Base-by-base conservation (phyloP, 2,113 vertebrate genomes). In the Laticauda laticaudata region DNA sequence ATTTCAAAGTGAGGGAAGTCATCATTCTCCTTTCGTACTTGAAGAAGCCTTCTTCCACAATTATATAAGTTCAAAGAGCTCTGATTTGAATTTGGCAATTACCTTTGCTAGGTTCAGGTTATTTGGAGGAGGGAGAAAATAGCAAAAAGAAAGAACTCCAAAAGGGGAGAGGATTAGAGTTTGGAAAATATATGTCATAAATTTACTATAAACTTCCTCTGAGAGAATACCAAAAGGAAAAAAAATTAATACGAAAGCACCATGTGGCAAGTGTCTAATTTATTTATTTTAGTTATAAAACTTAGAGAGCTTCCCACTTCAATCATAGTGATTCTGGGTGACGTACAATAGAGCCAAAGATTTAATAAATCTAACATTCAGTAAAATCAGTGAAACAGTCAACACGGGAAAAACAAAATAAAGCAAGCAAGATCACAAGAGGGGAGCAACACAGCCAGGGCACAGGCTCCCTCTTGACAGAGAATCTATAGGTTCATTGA, bases 241-340 rank as follows among this genome's bases (percentile, higher is more conserved):
- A 39, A 39, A 39, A 21, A 15, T 20, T 81, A 81, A 39, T 34
- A 97, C 96, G 97, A 97, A 97, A 93, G 95, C 64, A 18, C 89
- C 91, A 18, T 11, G 91, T 3, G 23, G 57, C 4, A 81, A 94
- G 96, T 95, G 95, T 90, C 94, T 92, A 96, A 95, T 81, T 39
- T 81, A 39, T 20, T 81, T 81, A 18, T 39, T 81, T 81, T 39
- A 81, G 5, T 39, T 81, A 7, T 81, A 81, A 81, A 39, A 39
- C 20, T 39, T 81, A 81, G 2, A 81, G n/a, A 39, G 69, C 15
- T 48, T 48, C 48, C 48, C 48, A 48, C 48, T 48, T 81, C 6
- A 81, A 7, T 81, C 34, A 39, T 20, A 81, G 18, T 81, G 69
- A 81, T 34, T 39, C 15, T 81, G 69, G n/a, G n/a, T 20, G n/a